Conservation (phyloP, 2,888 invertebrate species). For the Mimas tiliae region DNA sequence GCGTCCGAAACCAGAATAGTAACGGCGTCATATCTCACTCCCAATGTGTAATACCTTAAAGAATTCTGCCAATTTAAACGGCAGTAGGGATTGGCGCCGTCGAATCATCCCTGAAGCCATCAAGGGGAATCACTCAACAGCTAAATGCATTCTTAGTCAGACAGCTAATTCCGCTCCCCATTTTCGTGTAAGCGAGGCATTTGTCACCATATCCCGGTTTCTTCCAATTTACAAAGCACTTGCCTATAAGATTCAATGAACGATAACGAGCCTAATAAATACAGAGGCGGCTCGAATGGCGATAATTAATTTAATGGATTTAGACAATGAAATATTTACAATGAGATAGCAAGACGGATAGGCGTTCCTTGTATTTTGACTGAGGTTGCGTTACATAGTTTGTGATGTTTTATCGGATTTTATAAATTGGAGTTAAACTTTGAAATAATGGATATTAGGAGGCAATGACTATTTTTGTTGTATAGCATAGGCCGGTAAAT, state of each 20-base stretch:
- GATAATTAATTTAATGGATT: slow-evolving; percentile 84
- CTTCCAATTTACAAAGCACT: slow-evolving; percentile 72
- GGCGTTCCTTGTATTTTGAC: slow-evolving; percentile 66
- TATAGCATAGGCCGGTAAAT: too few species aligned
- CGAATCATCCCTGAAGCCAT: slow-evolving; percentile 43
- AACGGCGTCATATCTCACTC: slow-evolving; percentile 3
- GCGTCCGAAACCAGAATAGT: slow-evolving; percentile 7
- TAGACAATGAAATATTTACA: slow-evolving; percentile 84
- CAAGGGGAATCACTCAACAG: slow-evolving; percentile 70
- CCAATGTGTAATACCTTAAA: slow-evolving; percentile 23
- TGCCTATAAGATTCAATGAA: slow-evolving; percentile 82
- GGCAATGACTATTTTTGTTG: neutral
- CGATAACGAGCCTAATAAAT: slow-evolving; percentile 84
- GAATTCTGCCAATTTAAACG: slow-evolving; percentile 23
- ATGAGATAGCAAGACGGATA: slow-evolving; percentile 82
- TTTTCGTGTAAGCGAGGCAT: slow-evolving; percentile 79
- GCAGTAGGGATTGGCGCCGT: slow-evolving; percentile 21
- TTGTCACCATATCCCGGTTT: slow-evolving; percentile 72
- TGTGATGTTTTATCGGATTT: neutral
- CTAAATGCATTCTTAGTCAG: slow-evolving; percentile 78
- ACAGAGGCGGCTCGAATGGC: slow-evolving; percentile 78
- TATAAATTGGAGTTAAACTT: neutral
- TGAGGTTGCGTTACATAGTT: slow-evolving; percentile 46
- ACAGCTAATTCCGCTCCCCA: slow-evolving; percentile 80
- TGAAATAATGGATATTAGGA: neutral